Percentiles rank a stretch among this genome's conserved stretches.
phyloP scores from a whole-genome alignment of 2,113 vertebrate genomes.

The Brachirus orientalis region DNA sequence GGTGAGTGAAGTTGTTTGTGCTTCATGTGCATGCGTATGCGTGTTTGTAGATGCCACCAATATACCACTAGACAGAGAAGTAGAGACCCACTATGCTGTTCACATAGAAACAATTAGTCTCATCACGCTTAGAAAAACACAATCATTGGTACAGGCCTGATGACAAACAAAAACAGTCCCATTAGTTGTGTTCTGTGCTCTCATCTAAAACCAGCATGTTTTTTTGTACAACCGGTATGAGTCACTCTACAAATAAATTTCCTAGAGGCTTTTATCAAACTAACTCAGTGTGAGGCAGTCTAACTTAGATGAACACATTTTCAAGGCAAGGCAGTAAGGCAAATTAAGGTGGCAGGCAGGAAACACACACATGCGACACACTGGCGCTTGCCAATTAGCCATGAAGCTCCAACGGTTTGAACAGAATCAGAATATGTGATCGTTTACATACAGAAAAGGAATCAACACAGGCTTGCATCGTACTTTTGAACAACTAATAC shows the following conservation, averaged over 20 bases:
- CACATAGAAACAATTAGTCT: conserved; percentile 33
- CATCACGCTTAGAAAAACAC: conserved; percentile 13
- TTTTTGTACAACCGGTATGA: conserved; percentile 14
- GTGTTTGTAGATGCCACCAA: background rate
- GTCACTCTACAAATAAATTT: conserved; percentile 20
- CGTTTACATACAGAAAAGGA: too few species aligned
- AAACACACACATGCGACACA: background rate
- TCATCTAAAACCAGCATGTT: conserved; percentile 2
- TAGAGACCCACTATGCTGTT: conserved; percentile 1
- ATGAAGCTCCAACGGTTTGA: background rate
- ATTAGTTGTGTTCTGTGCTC: conserved; percentile 17
- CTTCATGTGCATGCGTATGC: background rate
- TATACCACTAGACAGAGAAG: background rate
- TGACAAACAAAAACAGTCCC: conserved; percentile 52
- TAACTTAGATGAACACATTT: conserved; percentile 1
- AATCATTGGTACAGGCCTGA: conserved; percentile 4
- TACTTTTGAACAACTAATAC: too few species aligned
- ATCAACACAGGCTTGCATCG: too few species aligned
- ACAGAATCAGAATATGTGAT: too few species aligned
- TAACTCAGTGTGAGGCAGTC: background rate
- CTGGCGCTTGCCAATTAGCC: background rate
- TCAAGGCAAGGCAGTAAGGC: background rate
- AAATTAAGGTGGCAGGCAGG: background rate
- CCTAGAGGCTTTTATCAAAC: conserved; percentile 20
- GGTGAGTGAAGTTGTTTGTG: conserved; percentile 2